phyloP scores from a whole-genome alignment of 2,113 vertebrate genomes.

The Zosterops japonicus region DNA sequence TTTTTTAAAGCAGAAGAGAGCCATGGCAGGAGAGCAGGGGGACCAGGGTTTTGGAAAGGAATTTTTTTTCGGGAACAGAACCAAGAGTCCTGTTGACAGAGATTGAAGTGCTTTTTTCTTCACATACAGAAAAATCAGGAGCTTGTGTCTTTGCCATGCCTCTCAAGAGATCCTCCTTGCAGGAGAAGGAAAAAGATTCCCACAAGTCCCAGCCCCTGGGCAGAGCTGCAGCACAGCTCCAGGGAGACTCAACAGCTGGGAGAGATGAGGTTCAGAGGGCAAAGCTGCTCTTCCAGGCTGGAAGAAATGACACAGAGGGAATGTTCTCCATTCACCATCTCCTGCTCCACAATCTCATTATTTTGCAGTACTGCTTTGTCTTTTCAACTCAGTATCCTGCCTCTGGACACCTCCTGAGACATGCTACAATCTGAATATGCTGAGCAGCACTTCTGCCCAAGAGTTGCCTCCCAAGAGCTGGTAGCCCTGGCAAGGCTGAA shows the following conservation, averaged over 20 bases:
- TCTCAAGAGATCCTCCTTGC: neutral
- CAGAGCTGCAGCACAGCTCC: neutral
- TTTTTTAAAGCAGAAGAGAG: neutral
- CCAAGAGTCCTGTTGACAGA: neutral
- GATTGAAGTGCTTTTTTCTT: neutral
- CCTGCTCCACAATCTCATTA: neutral
- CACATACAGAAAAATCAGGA: fast-evolving
- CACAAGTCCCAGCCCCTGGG: neutral
- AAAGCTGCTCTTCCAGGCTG: neutral
- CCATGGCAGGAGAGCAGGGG: neutral
- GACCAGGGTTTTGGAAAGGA: neutral
- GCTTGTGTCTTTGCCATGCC: neutral
- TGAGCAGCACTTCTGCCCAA: neutral
- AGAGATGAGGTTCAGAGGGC: neutral
- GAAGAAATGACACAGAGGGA: neutral
- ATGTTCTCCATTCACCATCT: neutral
- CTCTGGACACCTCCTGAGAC: neutral
- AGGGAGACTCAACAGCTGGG: neutral
- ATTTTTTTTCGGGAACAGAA: neutral
- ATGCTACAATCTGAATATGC: fast-evolving
- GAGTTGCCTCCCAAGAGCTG: neutral
- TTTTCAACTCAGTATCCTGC: neutral
- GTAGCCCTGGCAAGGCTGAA: neutral
- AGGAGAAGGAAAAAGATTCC: neutral
- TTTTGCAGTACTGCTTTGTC: neutral